Conservation (phyloP, 2,888 invertebrate genomes). For the Mythimna impura region DNA sequence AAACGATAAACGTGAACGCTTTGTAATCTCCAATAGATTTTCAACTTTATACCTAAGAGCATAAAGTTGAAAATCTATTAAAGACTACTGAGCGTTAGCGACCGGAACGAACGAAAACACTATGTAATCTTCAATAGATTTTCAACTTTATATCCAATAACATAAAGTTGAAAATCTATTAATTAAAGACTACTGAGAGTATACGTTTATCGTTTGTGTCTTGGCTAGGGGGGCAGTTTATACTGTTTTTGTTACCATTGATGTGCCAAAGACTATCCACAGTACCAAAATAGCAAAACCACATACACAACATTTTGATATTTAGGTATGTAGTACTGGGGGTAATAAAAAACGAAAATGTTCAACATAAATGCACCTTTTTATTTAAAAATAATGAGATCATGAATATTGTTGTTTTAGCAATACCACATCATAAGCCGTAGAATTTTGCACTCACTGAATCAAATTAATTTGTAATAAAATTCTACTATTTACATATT, state of each 20-base stretch:
- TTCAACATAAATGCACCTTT: constrained; percentile 38
- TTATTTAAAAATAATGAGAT: constrained; percentile 54
- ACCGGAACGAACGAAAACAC: too few relatives aligned
- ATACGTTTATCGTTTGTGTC: too few relatives aligned
- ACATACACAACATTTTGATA: not conserved
- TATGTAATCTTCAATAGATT: too few relatives aligned
- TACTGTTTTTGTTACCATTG: not conserved
- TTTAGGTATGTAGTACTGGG: not conserved
- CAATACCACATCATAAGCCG: constrained; percentile 4
- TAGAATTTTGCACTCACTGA: not conserved
- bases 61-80: too few relatives aligned
- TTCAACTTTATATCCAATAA: too few relatives aligned
- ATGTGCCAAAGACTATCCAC: not conserved
- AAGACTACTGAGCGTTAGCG: too few relatives aligned
- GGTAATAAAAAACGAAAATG: constrained; percentile 5
- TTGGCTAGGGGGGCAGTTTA: too few relatives aligned
- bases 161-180: too few relatives aligned
- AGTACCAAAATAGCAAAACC: not conserved
- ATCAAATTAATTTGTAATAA: not conserved
- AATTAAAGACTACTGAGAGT: too few relatives aligned
- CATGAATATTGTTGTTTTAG: constrained; percentile 5
- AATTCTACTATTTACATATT: not conserved
- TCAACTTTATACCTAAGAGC: too few relatives aligned
- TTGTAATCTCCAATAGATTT: too few relatives aligned
- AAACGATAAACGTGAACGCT: too few relatives aligned